phyloP scores from a whole-genome alignment of 2,797 vertebrate genomes.

The Epinephelus malabaricus region DNA sequence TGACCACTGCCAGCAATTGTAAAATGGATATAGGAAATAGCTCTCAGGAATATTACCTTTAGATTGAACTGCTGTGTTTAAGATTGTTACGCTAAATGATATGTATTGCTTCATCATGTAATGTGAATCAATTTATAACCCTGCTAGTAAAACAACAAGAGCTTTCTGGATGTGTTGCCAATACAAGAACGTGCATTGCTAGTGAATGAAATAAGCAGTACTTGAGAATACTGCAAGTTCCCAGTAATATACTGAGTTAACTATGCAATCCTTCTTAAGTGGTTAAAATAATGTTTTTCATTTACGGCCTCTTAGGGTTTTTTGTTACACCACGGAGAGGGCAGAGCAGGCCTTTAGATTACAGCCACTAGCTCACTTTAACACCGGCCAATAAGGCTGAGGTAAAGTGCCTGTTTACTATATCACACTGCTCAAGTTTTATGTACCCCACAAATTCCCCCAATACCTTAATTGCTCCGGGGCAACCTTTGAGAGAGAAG shows the following conservation, averaged over 20 bases:
- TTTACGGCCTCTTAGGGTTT: constrained; percentile 61
- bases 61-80: constrained; percentile 59
- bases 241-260: constrained; percentile 64
- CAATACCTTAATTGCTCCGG: constrained; percentile 74
- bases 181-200: constrained; percentile 1
- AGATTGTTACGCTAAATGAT: constrained; percentile 59
- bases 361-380: constrained; percentile 72
- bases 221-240: constrained; percentile 30
- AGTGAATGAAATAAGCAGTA: constrained; percentile 40
- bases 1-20: constrained; percentile 71
- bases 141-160: constrained; percentile 31
- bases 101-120: constrained; percentile 45
- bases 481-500: constrained; percentile 54
- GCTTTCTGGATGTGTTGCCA: constrained; percentile 35
- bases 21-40: constrained; percentile 66
- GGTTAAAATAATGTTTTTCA: constrained; percentile 76
- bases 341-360: constrained; percentile 58
- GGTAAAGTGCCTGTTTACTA: constrained; percentile 76
- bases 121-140: constrained; percentile 59
- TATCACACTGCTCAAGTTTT: constrained; percentile 70
- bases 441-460: constrained; percentile 73
- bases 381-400: constrained; percentile 64
- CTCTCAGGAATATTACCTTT: constrained; percentile 72
- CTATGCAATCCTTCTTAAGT: constrained; percentile 64
- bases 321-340: constrained; percentile 64